Conservation (phyloP, 1,140 invertebrate species). For the Liolophura sinensis region DNA sequence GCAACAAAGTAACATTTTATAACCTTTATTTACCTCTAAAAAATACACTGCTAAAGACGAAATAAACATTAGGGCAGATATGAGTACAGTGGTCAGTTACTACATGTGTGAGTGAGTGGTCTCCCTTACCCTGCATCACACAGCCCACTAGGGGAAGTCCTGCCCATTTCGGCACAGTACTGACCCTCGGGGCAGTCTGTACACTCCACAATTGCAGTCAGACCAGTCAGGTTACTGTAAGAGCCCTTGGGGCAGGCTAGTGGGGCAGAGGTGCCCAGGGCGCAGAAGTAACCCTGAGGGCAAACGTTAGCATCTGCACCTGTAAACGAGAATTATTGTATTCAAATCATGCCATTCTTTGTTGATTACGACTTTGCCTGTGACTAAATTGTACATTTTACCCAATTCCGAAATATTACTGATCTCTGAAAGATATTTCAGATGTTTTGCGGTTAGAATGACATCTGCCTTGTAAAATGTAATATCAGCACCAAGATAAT, state of each 20-base stretch:
- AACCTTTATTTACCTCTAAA: too few relatives aligned
- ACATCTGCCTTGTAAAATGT: too few relatives aligned
- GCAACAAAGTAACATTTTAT: too few relatives aligned
- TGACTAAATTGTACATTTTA: too few relatives aligned
- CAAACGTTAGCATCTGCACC: slow-evolving; percentile 50
- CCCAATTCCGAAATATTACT: too few relatives aligned
- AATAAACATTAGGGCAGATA: too few relatives aligned
- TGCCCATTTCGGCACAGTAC: slow-evolving; percentile 37
- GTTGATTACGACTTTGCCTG: too few relatives aligned
- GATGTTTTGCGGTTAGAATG: too few relatives aligned
- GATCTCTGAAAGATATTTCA: too few relatives aligned
- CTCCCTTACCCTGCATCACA: slow-evolving; percentile 46
- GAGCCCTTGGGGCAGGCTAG: slow-evolving; percentile 44
- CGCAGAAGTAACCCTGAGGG: slow-evolving; percentile 47
- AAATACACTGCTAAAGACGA: too few relatives aligned
- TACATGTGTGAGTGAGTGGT: neutral
- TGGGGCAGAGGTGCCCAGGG: slow-evolving; percentile 36
- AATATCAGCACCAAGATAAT: too few relatives aligned
- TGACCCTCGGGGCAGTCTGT: slow-evolving; percentile 39
- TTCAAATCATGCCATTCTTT: neutral
- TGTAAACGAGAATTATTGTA: slow-evolving; percentile 9
- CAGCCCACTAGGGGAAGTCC: slow-evolving; percentile 32
- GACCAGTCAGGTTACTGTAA: slow-evolving; percentile 43
- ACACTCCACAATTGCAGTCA: slow-evolving; percentile 38
- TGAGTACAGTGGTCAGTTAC: too few relatives aligned